phyloP scores from a whole-genome alignment of 2,797 vertebrate species.

The Ctenopoma kingsleyae region DNA sequence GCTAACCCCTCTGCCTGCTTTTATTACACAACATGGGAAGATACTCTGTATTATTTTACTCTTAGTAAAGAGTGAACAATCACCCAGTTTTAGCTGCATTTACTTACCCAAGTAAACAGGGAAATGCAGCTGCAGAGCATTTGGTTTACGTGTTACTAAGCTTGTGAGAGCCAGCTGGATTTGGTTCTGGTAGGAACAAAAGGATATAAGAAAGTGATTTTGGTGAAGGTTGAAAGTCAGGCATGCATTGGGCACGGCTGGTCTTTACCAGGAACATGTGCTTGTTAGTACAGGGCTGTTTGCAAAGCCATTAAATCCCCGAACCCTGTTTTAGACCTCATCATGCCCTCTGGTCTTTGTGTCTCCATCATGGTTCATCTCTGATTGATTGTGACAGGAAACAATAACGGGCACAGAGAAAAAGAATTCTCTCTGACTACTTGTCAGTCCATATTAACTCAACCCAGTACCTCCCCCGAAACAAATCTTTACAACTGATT shows the following conservation, averaged over 20 bases:
- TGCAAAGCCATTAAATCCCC: slow-evolving; percentile 71
- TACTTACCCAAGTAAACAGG: slow-evolving; percentile 24
- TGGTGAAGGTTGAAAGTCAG: slow-evolving; percentile 61
- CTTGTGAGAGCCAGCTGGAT: neutral
- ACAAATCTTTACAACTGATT: slow-evolving; percentile 42
- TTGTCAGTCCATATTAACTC: slow-evolving; percentile 79
- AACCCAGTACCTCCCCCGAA: slow-evolving; percentile 15
- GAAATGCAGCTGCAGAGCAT: slow-evolving; percentile 14
- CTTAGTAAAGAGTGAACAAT: slow-evolving; percentile 9
- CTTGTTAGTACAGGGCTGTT: slow-evolving; percentile 69
- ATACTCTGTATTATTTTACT: slow-evolving; percentile 37
- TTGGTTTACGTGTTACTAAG: neutral
- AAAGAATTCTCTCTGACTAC: slow-evolving; percentile 81
- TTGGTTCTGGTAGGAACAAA: slow-evolving; percentile 9
- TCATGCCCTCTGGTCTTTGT: slow-evolving; percentile 78
- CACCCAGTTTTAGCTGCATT: slow-evolving; percentile 23
- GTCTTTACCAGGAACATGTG: slow-evolving; percentile 61
- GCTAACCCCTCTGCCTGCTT: slow-evolving; percentile 40
- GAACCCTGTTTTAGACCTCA: slow-evolving; percentile 58
- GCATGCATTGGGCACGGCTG: slow-evolving; percentile 58
- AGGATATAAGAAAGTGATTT: slow-evolving; percentile 25
- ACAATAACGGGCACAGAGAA: slow-evolving; percentile 73
- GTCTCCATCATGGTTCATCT: slow-evolving; percentile 70
- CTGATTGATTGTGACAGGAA: slow-evolving; percentile 78
- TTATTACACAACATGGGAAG: slow-evolving; percentile 47